Evolutionary conservation across 2,113 vertebrate genomes (phyloP).

Genomic region (Nanorana parkeri): DNA sequence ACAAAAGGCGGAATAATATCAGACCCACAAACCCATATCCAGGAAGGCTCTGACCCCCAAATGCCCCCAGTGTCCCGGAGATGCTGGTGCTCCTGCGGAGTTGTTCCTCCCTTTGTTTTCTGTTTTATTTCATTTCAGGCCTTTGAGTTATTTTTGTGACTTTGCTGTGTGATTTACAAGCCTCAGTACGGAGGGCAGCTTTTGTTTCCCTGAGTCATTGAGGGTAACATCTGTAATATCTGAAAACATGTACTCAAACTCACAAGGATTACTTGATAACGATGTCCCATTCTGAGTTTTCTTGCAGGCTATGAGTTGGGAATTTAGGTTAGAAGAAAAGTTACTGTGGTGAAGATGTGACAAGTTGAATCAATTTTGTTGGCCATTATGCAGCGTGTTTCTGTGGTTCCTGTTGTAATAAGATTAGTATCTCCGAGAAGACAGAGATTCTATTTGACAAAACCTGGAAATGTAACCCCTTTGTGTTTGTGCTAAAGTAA

Average conservation of each 20-base stretch:
- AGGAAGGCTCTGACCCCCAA: conserved; percentile 41
- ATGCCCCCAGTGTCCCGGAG: conserved; percentile 30
- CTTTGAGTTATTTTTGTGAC: conserved; percentile 45
- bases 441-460: too few species aligned
- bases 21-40: conserved; percentile 43
- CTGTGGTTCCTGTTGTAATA: background rate
- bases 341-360: too few species aligned
- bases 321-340: too few species aligned
- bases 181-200: conserved; percentile 35
- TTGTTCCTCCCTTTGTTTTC: conserved; percentile 53
- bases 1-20: conserved; percentile 53
- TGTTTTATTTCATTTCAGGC: conserved; percentile 25
- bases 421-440: too few species aligned
- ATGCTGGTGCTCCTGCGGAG: conserved; percentile 44
- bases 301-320: too few species aligned
- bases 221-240: background rate
- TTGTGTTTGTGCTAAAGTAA: too few species aligned
- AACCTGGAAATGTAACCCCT: too few species aligned
- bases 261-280: background rate
- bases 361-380: too few species aligned
- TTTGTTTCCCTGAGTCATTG: background rate
- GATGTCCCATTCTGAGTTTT: too few species aligned
- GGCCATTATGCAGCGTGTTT: background rate
- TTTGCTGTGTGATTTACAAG: conserved; percentile 36
- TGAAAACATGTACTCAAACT: background rate